These are phyloP conservation scores for Coremacera marginata DNA, from an alignment of 2,888 invertebrate species.

Conservation along the genomic window DNA sequence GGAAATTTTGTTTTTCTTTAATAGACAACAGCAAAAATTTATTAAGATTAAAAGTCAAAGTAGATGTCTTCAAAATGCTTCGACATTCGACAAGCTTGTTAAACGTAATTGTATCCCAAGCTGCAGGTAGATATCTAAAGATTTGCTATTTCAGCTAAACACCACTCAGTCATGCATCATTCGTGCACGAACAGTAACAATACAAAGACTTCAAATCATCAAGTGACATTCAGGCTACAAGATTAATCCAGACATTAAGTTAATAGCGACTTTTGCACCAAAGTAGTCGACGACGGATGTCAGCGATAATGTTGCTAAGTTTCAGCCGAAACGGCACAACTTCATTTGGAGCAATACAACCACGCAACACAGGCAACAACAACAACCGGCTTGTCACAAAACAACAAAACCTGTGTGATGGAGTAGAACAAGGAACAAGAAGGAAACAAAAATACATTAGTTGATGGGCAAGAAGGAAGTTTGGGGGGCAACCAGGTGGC, in stretches of 20 bases:
- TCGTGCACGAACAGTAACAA: background rate
- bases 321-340: conserved; percentile 10
- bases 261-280: conserved; percentile 20
- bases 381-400: background rate
- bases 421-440: background rate
- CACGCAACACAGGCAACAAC: background rate
- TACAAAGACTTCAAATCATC: conserved; percentile 52
- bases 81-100: too few relatives aligned
- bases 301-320: conserved; percentile 60
- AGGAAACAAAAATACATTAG: background rate
- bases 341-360: conserved; percentile 13
- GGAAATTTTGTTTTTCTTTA: too few relatives aligned
- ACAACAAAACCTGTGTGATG: background rate
- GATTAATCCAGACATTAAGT: conserved; percentile 37
- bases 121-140: too few relatives aligned
- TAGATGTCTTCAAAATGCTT: too few relatives aligned
- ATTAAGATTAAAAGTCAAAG: too few relatives aligned
- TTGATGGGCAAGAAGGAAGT: background rate
- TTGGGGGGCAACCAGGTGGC: background rate
- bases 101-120: too few relatives aligned
- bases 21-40: too few relatives aligned
- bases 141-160: too few relatives aligned
- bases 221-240: conserved; percentile 57
- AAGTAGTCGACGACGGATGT: conserved; percentile 47
- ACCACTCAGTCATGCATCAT: background rate